A percentile compares a stretch with the other conserved stretches of the same genome.
phyloP scores from a whole-genome alignment of 1,140 invertebrate species.

The Panulirus ornatus region DNA sequence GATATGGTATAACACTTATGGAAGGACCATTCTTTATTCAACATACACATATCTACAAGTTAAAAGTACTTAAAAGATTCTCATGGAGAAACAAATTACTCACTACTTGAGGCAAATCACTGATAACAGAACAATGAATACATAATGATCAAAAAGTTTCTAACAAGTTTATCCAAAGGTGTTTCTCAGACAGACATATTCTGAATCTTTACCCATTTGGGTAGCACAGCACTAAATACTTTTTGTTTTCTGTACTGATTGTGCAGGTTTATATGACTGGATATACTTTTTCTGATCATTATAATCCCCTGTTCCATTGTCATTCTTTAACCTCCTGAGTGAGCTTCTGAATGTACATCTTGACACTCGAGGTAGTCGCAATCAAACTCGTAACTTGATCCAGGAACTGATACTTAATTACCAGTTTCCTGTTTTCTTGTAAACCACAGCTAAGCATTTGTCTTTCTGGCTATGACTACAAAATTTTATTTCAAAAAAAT shows the following conservation, averaged over 20 bases:
- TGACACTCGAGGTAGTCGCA: constrained; percentile 69
- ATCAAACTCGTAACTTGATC: constrained; percentile 46
- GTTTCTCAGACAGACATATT: not conserved
- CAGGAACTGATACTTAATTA: constrained; percentile 33
- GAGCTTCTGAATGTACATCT: constrained; percentile 65
- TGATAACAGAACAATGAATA: constrained; percentile 57
- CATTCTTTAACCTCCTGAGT: constrained; percentile 58
- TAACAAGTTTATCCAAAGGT: constrained; percentile 23
- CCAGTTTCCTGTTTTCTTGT: constrained; percentile 39
- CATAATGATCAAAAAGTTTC: constrained; percentile 43
- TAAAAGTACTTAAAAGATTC: constrained; percentile 69
- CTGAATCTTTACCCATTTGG: not conserved
- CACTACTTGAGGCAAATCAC: constrained; percentile 62
- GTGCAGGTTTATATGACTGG: not conserved
- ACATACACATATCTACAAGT: constrained; percentile 73
- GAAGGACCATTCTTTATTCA: constrained; percentile 68
- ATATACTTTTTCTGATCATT: constrained; percentile 44
- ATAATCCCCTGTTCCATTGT: constrained; percentile 37
- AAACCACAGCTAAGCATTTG: constrained; percentile 55
- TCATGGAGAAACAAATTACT: constrained; percentile 70
- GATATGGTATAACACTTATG: constrained; percentile 69
- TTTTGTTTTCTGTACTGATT: not conserved
- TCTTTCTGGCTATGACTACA: constrained; percentile 70
- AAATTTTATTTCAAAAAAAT: constrained; percentile 70
- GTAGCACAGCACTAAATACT: not conserved